phyloP scores from a whole-genome alignment of 2,888 invertebrate species.

The Anthophora plumipes region DNA sequence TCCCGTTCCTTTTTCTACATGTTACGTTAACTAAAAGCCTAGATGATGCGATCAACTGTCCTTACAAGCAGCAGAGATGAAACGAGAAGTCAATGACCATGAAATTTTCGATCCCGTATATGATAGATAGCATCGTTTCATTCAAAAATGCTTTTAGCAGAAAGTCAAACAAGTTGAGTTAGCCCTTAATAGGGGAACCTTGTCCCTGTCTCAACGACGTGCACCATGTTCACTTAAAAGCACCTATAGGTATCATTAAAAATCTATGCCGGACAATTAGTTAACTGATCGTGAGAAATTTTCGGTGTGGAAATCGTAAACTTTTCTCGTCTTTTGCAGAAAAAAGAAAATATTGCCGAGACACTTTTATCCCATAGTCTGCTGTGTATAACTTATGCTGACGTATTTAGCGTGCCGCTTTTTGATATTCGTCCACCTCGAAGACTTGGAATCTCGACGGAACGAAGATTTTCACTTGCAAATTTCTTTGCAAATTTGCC shows the following conservation, averaged over 20 bases:
- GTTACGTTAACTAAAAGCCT: slow-evolving; percentile 11
- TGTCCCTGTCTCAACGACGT: slow-evolving; percentile 49
- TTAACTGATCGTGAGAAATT: slow-evolving; percentile 59
- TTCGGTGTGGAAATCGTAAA: slow-evolving; percentile 33
- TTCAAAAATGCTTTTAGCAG: slow-evolving; percentile 83
- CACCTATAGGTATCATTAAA: no score
- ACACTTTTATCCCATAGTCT: background rate
- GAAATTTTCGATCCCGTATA: slow-evolving; percentile 74
- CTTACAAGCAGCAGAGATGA: slow-evolving; percentile 24
- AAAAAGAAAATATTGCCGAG: background rate
- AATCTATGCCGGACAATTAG: slow-evolving; percentile 57
- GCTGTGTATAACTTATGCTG: slow-evolving; percentile 20
- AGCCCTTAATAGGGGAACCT: slow-evolving; percentile 76
- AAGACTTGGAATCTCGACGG: slow-evolving; percentile 5
- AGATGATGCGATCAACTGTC: slow-evolving; percentile 33
- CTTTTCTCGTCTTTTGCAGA: slow-evolving; percentile 6
- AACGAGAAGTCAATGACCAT: slow-evolving; percentile 51
- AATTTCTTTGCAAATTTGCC: slow-evolving; percentile 46
- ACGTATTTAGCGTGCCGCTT: slow-evolving; percentile 26
- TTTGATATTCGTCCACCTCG: slow-evolving; percentile 7
- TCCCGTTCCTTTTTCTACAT: slow-evolving; percentile 7
- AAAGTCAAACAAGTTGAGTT: slow-evolving; percentile 54
- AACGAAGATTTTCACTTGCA: slow-evolving; percentile 44
- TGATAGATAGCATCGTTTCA: slow-evolving; percentile 78
- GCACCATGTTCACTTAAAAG: slow-evolving; percentile 20